Base-by-base conservation (phyloP, 2,113 vertebrate species). In the Leptocoma aspasia region DNA sequence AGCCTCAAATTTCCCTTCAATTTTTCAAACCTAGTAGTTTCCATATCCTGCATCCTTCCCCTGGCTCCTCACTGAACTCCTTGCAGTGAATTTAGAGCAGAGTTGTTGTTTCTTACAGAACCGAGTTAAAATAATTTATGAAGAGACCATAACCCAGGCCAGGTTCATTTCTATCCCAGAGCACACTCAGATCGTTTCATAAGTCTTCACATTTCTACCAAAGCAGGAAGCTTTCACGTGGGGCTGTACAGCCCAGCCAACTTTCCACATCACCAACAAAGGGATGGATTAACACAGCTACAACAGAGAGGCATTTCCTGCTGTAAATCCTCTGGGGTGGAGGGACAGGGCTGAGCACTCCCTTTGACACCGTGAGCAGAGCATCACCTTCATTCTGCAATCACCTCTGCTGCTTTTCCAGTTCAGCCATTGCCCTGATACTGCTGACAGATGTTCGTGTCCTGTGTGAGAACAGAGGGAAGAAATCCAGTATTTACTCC, bases 311-410 rank as follows among this genome's bases (percentile, higher is more conserved):
- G 20, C 10, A 5, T 19, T 65, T 31, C 39, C n/a, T 12, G 39
- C 12, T 3, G 1, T 8, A 22, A 69, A 50, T 50, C 42, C 16
- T 17, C 26, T 20, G 50, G 81, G 76, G 15, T 31, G 59, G 17
- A 24, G 35, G 35, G 31, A 15, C 24, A 31, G 49, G 27, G 63
- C 59, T 60, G 49, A 52, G 17, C 59, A 9, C 2, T 6, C 20
- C 24, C 65, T 49, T 27, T 27, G 31, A 47, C 57, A 9, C 11
- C 0, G 0, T 1, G 3, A 15, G 13, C 33, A 28, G 65, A 45
- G 52, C 69, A 75, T n/a, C 65, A 30, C 31, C 24, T 49, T 24
- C 23, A 11, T 18, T 53, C 70, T 80, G 78, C 52, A 37, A 3
- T 31, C 53, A 15, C 17, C 22, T 68, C 73, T n/a, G 47, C 78